phyloP scores from a whole-genome alignment of 2,797 vertebrate species.

The Microcaecilia unicolor region DNA sequence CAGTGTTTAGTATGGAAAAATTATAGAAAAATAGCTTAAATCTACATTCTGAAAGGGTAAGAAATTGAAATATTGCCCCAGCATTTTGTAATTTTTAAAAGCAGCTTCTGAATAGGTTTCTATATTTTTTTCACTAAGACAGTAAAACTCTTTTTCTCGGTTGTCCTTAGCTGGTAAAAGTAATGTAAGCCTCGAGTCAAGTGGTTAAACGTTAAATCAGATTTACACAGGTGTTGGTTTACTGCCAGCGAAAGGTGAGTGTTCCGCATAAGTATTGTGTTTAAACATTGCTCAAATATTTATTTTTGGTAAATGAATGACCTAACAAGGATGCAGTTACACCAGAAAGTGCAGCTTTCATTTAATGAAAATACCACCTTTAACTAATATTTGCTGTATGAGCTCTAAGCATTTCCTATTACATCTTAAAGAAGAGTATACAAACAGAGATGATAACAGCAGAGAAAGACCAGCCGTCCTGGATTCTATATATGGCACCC shows the following conservation, averaged over 20 bases:
- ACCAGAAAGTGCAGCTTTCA: constrained; percentile 9
- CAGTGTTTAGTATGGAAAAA: too few relatives aligned
- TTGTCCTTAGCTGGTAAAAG: background rate
- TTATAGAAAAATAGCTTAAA: too few relatives aligned
- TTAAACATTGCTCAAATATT: constrained; percentile 15
- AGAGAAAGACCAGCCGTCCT: too few relatives aligned
- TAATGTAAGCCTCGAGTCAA: constrained; percentile 1
- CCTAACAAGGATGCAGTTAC: background rate
- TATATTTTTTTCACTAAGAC: too few relatives aligned
- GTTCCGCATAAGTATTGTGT: constrained; percentile 2
- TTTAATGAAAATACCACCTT: constrained; percentile 2
- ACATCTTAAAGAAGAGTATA: constrained; percentile 42
- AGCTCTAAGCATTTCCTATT: constrained; percentile 26
- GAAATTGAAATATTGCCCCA: too few relatives aligned
- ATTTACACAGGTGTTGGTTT: constrained; percentile 10
- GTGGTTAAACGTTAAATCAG: constrained; percentile 7
- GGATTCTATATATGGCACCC: constrained; percentile 43
- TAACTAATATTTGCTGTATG: constrained; percentile 21
- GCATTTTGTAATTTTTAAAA: too few relatives aligned
- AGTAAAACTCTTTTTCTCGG: too few relatives aligned
- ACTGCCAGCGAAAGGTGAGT: background rate
- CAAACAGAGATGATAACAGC: too few relatives aligned
- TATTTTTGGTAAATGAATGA: constrained; percentile 18
- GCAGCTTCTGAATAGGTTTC: background rate
- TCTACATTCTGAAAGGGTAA: too few relatives aligned